phyloP scores from a whole-genome alignment of 2,888 invertebrate species.

The Ormyrus thymus region DNA sequence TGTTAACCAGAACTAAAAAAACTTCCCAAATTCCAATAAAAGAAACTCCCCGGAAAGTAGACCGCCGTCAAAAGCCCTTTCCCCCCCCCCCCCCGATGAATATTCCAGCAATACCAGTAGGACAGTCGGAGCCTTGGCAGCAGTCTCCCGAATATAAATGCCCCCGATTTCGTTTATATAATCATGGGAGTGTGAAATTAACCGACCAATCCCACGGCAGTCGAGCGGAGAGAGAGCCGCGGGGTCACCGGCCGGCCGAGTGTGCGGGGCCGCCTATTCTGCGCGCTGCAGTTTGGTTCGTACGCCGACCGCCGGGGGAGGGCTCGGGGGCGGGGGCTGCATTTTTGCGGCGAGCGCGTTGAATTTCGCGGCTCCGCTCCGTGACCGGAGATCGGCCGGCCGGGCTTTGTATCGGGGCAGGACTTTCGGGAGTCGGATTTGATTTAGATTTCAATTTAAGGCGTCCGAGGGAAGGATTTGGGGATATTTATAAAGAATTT shows the following conservation, averaged over 20 bases:
- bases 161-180: slow-evolving; percentile 71
- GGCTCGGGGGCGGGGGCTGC: slow-evolving; percentile 31
- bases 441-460: too few relatives aligned
- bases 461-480: too few relatives aligned
- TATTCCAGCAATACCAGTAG: slow-evolving; percentile 4
- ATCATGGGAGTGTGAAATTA: slow-evolving; percentile 74
- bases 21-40: too few relatives aligned
- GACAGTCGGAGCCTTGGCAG: slow-evolving; percentile 2
- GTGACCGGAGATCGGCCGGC: too few relatives aligned
- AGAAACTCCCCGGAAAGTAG: too few relatives aligned
- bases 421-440: too few relatives aligned
- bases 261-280: neutral
- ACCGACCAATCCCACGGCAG: slow-evolving; percentile 70
- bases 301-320: too few relatives aligned
- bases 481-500: too few relatives aligned
- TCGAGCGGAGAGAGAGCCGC: slow-evolving; percentile 66
- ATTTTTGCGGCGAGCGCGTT: slow-evolving; percentile 55
- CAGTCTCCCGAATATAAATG: slow-evolving; percentile 68
- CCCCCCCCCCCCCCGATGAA: neutral
- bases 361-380: neutral
- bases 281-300: neutral
- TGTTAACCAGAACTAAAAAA: too few relatives aligned
- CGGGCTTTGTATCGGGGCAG: too few relatives aligned
- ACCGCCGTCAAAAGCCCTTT: neutral
- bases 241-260: slow-evolving; percentile 57